Evolutionary conservation across 2,888 invertebrate species (phyloP).

Genomic region (Dysmachus trigonus): DNA sequence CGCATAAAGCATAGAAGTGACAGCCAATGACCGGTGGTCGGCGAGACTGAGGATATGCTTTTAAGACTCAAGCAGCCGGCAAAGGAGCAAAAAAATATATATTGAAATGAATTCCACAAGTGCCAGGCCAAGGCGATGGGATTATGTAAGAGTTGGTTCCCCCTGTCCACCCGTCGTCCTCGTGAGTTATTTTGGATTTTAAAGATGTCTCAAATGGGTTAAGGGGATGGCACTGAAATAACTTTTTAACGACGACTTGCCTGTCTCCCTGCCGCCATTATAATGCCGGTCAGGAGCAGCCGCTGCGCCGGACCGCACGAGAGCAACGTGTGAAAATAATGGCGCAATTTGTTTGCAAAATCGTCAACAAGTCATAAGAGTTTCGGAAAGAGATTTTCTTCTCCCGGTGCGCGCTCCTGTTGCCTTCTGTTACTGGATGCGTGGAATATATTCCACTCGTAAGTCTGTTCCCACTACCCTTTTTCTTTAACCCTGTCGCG

Average conservation of each 20-base stretch:
- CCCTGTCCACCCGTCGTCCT: neutral
- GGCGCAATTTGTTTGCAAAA: conserved; percentile 4
- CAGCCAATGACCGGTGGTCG: neutral
- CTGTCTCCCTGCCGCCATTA: neutral
- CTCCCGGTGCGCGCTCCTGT: neutral
- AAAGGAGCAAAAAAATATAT: neutral
- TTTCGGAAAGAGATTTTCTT: neutral
- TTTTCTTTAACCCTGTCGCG: neutral
- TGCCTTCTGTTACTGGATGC: neutral
- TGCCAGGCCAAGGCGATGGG: neutral
- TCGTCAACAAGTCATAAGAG: conserved; percentile 4
- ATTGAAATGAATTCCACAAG: neutral
- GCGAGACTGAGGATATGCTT: neutral
- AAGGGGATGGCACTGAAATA: neutral
- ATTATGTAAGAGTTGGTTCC: neutral
- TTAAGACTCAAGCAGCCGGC: neutral
- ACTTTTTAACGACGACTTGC: neutral
- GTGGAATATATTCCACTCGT: neutral
- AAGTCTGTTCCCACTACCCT: neutral
- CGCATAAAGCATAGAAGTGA: neutral
- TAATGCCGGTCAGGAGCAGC: neutral
- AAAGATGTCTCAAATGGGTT: neutral
- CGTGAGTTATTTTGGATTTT: neutral
- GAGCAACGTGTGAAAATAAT: neutral
- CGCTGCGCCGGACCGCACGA: neutral